A percentile compares a stretch with the other conserved stretches of the same genome.
These are phyloP conservation scores for Drosophila borealis DNA, from an alignment of 2,888 invertebrate species.

Conservation along the genomic window DNA sequence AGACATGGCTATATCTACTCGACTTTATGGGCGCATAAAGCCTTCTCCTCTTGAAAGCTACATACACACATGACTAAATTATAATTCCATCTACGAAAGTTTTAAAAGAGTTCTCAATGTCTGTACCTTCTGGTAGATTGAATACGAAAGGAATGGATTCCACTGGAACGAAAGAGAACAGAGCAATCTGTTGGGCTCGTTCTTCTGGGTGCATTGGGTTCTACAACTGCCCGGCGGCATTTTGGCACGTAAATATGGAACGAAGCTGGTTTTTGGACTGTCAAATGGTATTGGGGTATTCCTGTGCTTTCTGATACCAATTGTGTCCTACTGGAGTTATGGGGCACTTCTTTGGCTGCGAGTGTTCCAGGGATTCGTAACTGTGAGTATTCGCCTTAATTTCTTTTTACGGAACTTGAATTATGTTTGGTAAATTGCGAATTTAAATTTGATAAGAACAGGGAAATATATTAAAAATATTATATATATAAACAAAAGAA, in stretches of 20 bases:
- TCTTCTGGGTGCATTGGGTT: slow-evolving; percentile 90
- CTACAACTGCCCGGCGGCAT: slow-evolving; percentile 91
- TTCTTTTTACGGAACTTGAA: neutral
- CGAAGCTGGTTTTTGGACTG: slow-evolving; percentile 89
- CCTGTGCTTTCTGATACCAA: slow-evolving; percentile 88
- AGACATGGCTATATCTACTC: too few species aligned
- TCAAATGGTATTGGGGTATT: slow-evolving; percentile 88
- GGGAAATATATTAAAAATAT: too few species aligned
- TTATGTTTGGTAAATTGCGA: too few species aligned
- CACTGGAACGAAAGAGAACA: slow-evolving; percentile 89
- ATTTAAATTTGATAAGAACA: too few species aligned
- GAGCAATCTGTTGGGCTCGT: slow-evolving; percentile 88
- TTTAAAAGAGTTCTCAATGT: too few species aligned
- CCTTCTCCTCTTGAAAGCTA: neutral
- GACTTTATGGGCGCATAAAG: too few species aligned
- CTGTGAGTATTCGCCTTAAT: slow-evolving; percentile 86
- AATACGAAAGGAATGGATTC: slow-evolving; percentile 84
- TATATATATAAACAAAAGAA: too few species aligned
- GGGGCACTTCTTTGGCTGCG: slow-evolving; percentile 87
- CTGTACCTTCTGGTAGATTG: slow-evolving; percentile 61
- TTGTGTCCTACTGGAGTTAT: slow-evolving; percentile 87
- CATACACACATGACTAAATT: neutral
- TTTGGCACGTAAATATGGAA: slow-evolving; percentile 89
- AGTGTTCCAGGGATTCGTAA: slow-evolving; percentile 89
- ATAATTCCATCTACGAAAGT: neutral